Base-by-base conservation (phyloP, 2,113 vertebrate species). In the Deroptyus accipitrinus region DNA sequence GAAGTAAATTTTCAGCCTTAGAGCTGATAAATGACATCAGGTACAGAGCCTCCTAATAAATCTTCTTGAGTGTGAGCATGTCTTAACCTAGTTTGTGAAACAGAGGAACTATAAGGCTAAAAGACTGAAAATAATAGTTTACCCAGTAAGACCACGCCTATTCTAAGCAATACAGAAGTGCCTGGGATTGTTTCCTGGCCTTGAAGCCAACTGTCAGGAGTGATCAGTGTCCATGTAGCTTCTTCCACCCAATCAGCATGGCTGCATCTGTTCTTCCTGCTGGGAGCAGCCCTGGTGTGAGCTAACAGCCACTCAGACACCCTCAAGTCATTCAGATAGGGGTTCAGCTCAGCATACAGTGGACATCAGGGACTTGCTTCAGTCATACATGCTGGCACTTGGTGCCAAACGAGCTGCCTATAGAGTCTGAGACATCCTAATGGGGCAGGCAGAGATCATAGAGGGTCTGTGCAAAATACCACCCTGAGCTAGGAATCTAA, bases 381-480 rank as follows among this genome's bases (percentile, higher is more conserved):
- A 49, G 27, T 17, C 8, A 4, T n/a, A 48, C 6, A 7, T 17
- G 14, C 6, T 14, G 1, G 0, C 13, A 13, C 6, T 19, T 66
- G 30, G 5, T 75, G 20, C n/a, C 70, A 63, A 5, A 0, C 5
- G 4, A 75, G 33, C 23, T 85, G 51, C 31, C 35, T 28, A 1
- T 37, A 20, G 6, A 20, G 13, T 42, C 17, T 48, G 46, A 59
- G 55, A n/a, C 4, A 54, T 7, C 9, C 13, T 31, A 17, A 10
- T 15, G 30, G 17, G 12, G 19, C 8, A 14, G 33, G 42, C 49
- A 81, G 48, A 46, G 17, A 17, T 37, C 57, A 68, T 13, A 46
- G 37, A 41, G 11, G 3, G 4, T 3, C 15, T 24, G 1, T 48
- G 42, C 12, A 49, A 54, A 14, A n/a, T 18, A 22, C 5, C 8